Evolutionary conservation across 2,797 vertebrate species (phyloP), one percentile per base, ranked within the genome.

Genomic region (Geotrypetes seraphini): DNA sequence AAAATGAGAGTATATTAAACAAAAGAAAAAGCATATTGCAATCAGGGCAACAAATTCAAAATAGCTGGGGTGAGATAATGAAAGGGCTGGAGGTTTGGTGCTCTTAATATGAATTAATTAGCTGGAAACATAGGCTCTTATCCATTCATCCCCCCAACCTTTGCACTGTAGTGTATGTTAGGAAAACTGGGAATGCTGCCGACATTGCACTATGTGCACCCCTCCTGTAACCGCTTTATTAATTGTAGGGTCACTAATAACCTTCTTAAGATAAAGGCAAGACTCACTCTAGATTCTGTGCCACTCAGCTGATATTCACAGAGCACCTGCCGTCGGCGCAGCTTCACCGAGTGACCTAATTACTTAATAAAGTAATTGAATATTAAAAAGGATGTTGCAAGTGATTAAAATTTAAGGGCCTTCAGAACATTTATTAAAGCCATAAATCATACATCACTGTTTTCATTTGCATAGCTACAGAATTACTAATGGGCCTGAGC

Each of bases 301-400:
- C 70, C 63, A 68, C 67, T 80, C 72, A 67, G 75, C 77, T 71
- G 73, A 71, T 76, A 73, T 71, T 83, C 79, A 84, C 80, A 81
- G 79, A 83, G 79, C 71, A 63, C 66, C 57, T 74, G 71, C 73
- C 73, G 75, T 75, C 80, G 80, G 73, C 80, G 78, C 76, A 79
- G 80, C 81, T 81, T 84, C 81, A 76, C 79, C 79, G 79, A 83
- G 74, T 85, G 82, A 85, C 80, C 82, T 84, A 84, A 85, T 85
- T 85, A 85, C 79, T 84, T 85, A 84, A 81, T 85, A 83, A 86
- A 81, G 79, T 83, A 82, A 86, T 85, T 83, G 79, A 86, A 84
- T 86, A 86, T 84, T 84, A 85, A 86, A 81, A 82, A 83, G 78
- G 76, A 85, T 82, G 78, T 80, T 82, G 79, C 74, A 71, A 81